phyloP scores from a whole-genome alignment of 2,797 vertebrate genomes.

The Poeciliopsis gracilis region DNA sequence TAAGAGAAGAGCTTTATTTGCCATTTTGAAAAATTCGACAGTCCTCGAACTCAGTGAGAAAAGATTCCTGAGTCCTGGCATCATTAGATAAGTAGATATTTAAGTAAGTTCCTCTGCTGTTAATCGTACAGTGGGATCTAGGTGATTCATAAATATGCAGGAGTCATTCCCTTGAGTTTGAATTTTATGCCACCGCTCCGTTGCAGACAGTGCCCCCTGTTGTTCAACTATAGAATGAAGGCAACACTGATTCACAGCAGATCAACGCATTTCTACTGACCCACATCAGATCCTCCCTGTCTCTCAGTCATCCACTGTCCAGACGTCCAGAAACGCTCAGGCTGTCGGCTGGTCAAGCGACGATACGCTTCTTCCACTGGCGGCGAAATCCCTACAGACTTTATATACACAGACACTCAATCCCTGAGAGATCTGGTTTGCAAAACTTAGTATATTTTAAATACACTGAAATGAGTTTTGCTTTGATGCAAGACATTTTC shows the following conservation, averaged over 20 bases:
- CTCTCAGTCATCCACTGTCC: conserved; percentile 94
- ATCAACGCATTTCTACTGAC: conserved; percentile 64
- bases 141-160: not conserved
- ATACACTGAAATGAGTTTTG: not conserved
- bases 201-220: not conserved
- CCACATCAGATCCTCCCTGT: conserved; percentile 90
- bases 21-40: not conserved
- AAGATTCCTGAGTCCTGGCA: not conserved
- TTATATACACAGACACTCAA: conserved; percentile 33
- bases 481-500: not conserved
- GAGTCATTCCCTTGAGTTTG: not conserved
- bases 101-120: not conserved
- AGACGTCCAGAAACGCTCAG: conserved; percentile 88
- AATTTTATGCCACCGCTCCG: not conserved
- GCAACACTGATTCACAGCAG: not conserved
- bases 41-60: not conserved
- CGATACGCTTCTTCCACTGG: conserved; percentile 75
- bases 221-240: not conserved
- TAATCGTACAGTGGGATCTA: not conserved
- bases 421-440: not conserved
- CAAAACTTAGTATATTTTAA: not conserved
- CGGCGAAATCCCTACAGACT: conserved; percentile 80
- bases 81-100: not conserved
- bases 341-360: conserved; percentile 82
- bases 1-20: not conserved